phyloP scores from a whole-genome alignment of 1,140 invertebrate genomes.

The Parasteatoda tepidariorum region DNA sequence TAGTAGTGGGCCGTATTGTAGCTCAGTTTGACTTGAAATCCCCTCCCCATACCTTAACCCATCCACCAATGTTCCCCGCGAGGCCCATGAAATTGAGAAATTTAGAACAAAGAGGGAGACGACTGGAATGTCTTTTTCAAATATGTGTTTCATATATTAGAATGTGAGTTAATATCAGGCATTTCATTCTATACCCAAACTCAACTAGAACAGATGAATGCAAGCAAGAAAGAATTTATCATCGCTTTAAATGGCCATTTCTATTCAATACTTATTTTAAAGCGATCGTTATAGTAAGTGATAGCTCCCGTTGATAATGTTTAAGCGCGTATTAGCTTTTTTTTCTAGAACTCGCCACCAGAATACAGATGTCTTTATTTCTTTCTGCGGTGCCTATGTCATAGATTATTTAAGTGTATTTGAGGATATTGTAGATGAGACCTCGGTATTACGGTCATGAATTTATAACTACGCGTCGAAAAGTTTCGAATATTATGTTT shows the following conservation, averaged over 20 bases:
- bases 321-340: background rate
- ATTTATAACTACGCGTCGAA: too few species aligned
- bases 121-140: conserved; percentile 2
- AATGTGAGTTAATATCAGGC: background rate
- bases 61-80: conserved; percentile 12
- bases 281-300: conserved; percentile 6
- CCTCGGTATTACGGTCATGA: too few species aligned
- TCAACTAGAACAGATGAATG: background rate
- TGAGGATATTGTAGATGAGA: too few species aligned
- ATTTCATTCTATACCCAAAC: background rate
- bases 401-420: too few species aligned
- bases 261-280: conserved; percentile 40
- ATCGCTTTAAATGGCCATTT: conserved; percentile 20
- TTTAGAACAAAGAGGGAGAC: background rate
- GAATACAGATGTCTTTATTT: background rate
- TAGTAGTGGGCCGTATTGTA: background rate
- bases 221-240: conserved; percentile 41
- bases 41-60: background rate
- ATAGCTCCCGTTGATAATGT: background rate
- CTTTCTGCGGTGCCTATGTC: too few species aligned
- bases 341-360: background rate
- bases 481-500: too few species aligned
- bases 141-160: conserved; percentile 27
- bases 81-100: conserved; percentile 17
- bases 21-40: background rate